These are phyloP conservation scores for Drosophila parthenogenetica DNA, from an alignment of 2,888 invertebrate species.

Conservation along the genomic window DNA sequence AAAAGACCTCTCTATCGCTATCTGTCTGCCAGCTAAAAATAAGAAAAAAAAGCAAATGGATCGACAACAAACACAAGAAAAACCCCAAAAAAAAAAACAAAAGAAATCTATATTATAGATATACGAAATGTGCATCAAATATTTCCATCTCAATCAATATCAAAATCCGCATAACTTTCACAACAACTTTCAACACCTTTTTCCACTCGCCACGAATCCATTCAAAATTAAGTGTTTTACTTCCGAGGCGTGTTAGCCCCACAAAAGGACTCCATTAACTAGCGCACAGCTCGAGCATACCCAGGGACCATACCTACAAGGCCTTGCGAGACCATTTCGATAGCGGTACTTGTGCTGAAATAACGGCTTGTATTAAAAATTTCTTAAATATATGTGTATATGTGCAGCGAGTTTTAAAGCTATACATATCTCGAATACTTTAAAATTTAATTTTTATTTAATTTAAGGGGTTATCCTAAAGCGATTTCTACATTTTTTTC, in stretches of 20 bases:
- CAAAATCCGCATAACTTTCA: neutral
- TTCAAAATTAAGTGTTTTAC: conserved; percentile 2
- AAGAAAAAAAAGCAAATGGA: neutral
- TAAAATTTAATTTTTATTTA: no score
- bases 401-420: neutral
- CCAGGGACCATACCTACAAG: no score
- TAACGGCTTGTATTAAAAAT: neutral
- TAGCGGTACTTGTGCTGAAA: no score
- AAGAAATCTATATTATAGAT: neutral
- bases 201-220: neutral
- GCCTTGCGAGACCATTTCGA: no score
- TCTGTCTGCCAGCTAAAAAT: neutral
- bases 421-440: neutral
- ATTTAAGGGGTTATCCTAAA: no score
- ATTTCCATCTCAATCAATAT: neutral
- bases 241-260: neutral
- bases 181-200: neutral
- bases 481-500: no score
- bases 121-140: neutral
- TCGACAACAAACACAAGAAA: neutral
- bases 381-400: neutral
- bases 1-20: no score
- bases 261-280: neutral
- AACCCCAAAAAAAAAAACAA: neutral
- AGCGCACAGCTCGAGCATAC: no score